phyloP scores from a whole-genome alignment of 2,113 vertebrate species.

The Naja naja region DNA sequence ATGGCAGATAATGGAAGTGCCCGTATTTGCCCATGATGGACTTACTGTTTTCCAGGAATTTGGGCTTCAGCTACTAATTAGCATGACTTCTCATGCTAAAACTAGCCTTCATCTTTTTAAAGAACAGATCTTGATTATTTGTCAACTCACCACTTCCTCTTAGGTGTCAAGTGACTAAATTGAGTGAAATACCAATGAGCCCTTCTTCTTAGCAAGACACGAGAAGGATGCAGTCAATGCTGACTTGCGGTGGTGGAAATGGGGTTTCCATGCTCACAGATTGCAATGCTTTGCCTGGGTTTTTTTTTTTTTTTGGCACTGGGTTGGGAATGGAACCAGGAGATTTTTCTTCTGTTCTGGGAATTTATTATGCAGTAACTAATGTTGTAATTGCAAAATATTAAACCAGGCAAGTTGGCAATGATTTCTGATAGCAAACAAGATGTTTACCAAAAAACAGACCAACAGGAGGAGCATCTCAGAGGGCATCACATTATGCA shows the following conservation, averaged over 20 bases:
- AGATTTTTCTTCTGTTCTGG: not conserved
- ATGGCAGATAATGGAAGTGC: not conserved
- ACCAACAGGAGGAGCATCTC: not conserved
- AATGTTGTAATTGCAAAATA: not conserved
- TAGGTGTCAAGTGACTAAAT: not conserved
- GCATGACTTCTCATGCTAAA: not conserved
- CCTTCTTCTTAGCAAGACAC: not conserved
- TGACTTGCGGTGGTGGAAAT: not conserved
- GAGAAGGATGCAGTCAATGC: not conserved
- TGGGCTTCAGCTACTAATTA: not conserved
- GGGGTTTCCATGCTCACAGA: not conserved
- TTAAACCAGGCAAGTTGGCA: not conserved
- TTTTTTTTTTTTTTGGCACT: no score
- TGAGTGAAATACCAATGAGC: not conserved
- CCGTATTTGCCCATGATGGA: not conserved
- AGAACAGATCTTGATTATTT: not conserved
- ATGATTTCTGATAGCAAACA: not conserved
- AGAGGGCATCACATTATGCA: not conserved
- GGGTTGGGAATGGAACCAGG: no score
- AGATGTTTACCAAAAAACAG: not conserved
- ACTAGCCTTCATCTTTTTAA: not conserved
- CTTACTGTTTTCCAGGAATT: not conserved
- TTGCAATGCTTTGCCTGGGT: not conserved
- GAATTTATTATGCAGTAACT: not conserved
- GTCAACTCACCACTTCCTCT: not conserved